phyloP scores from a whole-genome alignment of 2,888 invertebrate genomes.

The Tetragnatha montana region DNA sequence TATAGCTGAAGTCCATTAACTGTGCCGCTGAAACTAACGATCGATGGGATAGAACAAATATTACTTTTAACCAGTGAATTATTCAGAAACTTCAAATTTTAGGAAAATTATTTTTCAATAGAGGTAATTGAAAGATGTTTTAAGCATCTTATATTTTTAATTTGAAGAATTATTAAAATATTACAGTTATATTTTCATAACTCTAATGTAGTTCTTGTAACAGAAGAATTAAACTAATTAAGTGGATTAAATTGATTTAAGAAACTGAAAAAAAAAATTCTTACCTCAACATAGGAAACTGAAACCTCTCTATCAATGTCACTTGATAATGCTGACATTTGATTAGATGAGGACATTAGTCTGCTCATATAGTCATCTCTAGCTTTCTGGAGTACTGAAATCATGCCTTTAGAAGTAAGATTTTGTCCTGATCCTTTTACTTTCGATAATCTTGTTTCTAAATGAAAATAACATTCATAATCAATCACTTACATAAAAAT shows the following conservation, averaged over 20 bases:
- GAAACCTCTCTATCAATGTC: constrained; percentile 63
- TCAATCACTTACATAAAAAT: background rate
- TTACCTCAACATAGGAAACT: constrained; percentile 64
- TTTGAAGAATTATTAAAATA: too few relatives aligned
- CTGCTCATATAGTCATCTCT: constrained; percentile 54
- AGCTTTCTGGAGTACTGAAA: constrained; percentile 56
- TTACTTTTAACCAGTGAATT: too few relatives aligned
- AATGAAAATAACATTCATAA: background rate
- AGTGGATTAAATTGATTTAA: background rate
- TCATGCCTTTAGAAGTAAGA: constrained; percentile 66
- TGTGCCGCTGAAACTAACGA: too few relatives aligned
- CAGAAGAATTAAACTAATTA: too few relatives aligned
- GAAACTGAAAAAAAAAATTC: background rate
- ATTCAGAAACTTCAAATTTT: too few relatives aligned
- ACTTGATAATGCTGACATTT: constrained; percentile 21
- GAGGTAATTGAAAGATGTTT: too few relatives aligned
- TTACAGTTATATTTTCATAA: too few relatives aligned
- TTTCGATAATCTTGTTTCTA: constrained; percentile 66
- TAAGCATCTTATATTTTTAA: too few relatives aligned
- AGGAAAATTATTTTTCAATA: too few relatives aligned
- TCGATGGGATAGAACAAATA: too few relatives aligned
- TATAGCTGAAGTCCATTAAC: too few relatives aligned
- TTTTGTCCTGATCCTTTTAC: constrained; percentile 56
- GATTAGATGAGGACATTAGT: constrained; percentile 29
- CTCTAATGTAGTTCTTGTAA: too few relatives aligned